Evolutionary conservation across 2,888 invertebrate species (phyloP), one percentile per base, ranked within the genome.

Genomic region (Rhamphomyia laevipes): DNA sequence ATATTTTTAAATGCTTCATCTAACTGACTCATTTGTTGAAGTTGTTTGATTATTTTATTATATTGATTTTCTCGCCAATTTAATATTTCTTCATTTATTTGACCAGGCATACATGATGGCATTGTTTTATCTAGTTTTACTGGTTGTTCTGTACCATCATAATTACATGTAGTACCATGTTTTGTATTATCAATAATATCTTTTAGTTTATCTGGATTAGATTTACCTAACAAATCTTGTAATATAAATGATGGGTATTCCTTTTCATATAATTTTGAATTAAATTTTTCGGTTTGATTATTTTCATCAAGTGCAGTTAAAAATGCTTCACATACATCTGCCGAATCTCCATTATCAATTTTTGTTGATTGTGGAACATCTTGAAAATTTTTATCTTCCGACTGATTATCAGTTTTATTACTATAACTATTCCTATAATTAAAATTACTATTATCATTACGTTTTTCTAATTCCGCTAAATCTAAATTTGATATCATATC

Each of bases 141-240:
- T 35, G 35, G 35, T 35, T 35, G 4, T 5, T 13, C 13, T n/a
- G 4, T 13, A 35, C 9, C n/a, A 30, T 11, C 30, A 6, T 9
- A n/a, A 35, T 35, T n/a, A n/a, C 7, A 35, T 35, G 7, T 35
- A 35, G 2, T 5, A 4, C 2, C n/a, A 13, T 2, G 4, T 27
- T 7, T 27, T 35, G 13, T 35, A 35, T n/a, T 7, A 35, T 35
- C 4, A 2, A 35, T 5, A 13, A 35, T 13, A 5, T 35, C 35
- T n/a, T 48, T 11, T n/a, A 43, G 11, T 13, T 41, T 35, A n/a
- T 11, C 27, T 11, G 47, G 43, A 43, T 43, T 27, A 1, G 18
- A 31, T 15, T 21, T 42, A 13, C 15, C 13, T 17, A 48, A 12
- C 47, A 48, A 38, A 37, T 48, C 47, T n/a, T 37, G 27, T 2